Percentiles rank a stretch among this genome's conserved stretches.
phyloP scores from a whole-genome alignment of 2,888 invertebrate species.

The Philereme transversata region DNA sequence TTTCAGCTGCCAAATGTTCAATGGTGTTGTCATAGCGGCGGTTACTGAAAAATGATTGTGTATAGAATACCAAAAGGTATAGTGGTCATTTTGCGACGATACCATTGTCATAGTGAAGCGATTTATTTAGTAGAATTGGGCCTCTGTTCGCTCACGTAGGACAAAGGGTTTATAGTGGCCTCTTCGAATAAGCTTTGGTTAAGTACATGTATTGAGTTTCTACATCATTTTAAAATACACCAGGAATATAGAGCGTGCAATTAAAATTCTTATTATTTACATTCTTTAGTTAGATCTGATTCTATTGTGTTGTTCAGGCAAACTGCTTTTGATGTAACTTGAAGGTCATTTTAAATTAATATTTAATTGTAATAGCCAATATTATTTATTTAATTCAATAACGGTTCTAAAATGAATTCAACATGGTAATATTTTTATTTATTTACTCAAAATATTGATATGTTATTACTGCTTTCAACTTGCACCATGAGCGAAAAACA shows the following conservation, averaged over 20 bases:
- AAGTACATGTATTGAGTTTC: slow-evolving; percentile 42
- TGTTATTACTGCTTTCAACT: slow-evolving; percentile 2
- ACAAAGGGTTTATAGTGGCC: slow-evolving; percentile 40
- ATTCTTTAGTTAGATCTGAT: slow-evolving; percentile 49
- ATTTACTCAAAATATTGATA: neutral
- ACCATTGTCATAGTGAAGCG: too few species aligned
- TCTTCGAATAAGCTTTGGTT: slow-evolving; percentile 37
- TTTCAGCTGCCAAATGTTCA: too few species aligned
- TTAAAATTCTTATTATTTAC: slow-evolving; percentile 52
- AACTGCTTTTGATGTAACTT: slow-evolving; percentile 18
- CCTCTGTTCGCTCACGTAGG: neutral
- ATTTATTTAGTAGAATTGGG: too few species aligned
- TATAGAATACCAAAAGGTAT: too few species aligned
- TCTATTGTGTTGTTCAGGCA: slow-evolving; percentile 26
- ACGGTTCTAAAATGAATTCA: slow-evolving; percentile 12
- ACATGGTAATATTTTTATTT: slow-evolving; percentile 11
- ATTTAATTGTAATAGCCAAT: neutral
- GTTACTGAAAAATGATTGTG: too few species aligned
- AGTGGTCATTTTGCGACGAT: too few species aligned
- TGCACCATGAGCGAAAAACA: slow-evolving; percentile 7
- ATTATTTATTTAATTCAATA: neutral
- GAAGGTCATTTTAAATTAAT: neutral
- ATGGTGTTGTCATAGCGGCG: too few species aligned
- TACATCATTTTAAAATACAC: slow-evolving; percentile 37
- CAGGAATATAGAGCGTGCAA: slow-evolving; percentile 61